Percentiles rank a stretch among this genome's conserved stretches.
Evolutionary conservation across 2,888 invertebrate species (phyloP).

Genomic region (Yponomeuta sedellus): DNA sequence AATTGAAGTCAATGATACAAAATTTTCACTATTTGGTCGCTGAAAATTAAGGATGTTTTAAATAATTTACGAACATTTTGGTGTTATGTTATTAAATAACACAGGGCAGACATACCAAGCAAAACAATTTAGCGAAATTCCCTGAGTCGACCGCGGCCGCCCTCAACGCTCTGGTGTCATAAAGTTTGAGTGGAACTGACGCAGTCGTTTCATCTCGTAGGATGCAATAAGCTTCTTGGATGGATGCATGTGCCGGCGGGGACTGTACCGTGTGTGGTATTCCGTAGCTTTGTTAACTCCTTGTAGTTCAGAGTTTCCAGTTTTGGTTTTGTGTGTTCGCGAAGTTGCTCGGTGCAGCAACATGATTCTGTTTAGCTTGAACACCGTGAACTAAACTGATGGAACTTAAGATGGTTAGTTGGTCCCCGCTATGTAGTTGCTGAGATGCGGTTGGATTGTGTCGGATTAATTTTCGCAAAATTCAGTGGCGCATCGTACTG

Average conservation of each 20-base stretch:
- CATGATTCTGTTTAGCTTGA: conserved; percentile 3
- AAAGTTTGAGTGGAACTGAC: conserved; percentile 60
- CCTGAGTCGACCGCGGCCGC: not conserved
- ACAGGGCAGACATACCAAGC: not conserved
- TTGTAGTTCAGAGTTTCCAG: conserved; percentile 1
- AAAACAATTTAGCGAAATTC: not conserved
- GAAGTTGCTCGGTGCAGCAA: not conserved
- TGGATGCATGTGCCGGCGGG: conserved; percentile 44
- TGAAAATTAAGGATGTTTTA: too few relatives aligned
- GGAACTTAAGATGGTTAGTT: not conserved
- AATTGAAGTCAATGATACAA: too few relatives aligned
- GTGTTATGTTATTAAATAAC: not conserved
- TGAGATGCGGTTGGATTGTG: not conserved
- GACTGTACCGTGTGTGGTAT: conserved; percentile 27
- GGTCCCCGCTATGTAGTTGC: not conserved
- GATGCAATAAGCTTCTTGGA: conserved; percentile 23
- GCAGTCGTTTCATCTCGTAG: conserved; percentile 29
- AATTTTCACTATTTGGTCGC: too few relatives aligned
- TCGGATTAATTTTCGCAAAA: not conserved
- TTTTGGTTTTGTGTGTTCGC: conserved; percentile 3
- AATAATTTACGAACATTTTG: too few relatives aligned
- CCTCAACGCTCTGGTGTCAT: conserved; percentile 59
- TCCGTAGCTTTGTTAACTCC: conserved; percentile 10
- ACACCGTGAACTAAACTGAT: conserved; percentile 1
- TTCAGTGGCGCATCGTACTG: not conserved